phyloP scores from a whole-genome alignment of 2,888 invertebrate genomes.

The Phaonia tiefii region DNA sequence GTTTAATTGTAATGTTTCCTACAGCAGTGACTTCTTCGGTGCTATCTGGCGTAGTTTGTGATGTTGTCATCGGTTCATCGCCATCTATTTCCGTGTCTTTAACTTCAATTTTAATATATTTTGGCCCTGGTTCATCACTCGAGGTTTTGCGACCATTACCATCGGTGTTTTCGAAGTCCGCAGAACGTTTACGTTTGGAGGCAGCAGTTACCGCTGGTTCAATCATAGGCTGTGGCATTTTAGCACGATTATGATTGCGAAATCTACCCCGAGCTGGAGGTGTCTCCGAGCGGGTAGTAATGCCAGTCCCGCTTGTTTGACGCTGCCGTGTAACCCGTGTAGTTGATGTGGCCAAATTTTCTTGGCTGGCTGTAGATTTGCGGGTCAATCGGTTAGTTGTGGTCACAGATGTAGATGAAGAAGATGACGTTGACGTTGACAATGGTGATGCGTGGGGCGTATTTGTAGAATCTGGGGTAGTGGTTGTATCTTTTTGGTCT shows the following conservation, averaged over 20 bases:
- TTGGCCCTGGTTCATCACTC: conserved; percentile 69
- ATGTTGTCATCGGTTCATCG: conserved; percentile 53
- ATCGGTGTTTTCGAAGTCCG: conserved; percentile 68
- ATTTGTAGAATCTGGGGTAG: not conserved
- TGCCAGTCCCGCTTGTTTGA: conserved; percentile 62
- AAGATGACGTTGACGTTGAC: conserved; percentile 52
- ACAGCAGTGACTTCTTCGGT: conserved; percentile 55
- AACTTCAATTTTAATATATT: conserved; percentile 73
- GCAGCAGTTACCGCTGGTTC: conserved; percentile 60
- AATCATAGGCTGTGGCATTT: conserved; percentile 67
- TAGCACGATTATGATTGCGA: conserved; percentile 65
- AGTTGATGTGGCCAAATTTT: conserved; percentile 69
- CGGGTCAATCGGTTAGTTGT: conserved; percentile 76
- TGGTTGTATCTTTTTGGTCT: conserved; percentile 52
- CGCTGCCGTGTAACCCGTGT: conserved; percentile 77
- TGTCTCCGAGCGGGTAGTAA: conserved; percentile 69
- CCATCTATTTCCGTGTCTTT: conserved; percentile 63
- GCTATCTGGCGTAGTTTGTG: conserved; percentile 54
- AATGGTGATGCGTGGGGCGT: conserved; percentile 37
- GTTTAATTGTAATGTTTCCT: conserved; percentile 71
- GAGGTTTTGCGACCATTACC: conserved; percentile 49
- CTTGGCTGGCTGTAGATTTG: conserved; percentile 76
- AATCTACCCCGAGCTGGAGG: conserved; percentile 65
- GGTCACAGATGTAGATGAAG: conserved; percentile 46
- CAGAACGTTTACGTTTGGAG: conserved; percentile 74